Conservation (phyloP, 1,140 invertebrate genomes). For the Pseudomyrmex sp. region DNA sequence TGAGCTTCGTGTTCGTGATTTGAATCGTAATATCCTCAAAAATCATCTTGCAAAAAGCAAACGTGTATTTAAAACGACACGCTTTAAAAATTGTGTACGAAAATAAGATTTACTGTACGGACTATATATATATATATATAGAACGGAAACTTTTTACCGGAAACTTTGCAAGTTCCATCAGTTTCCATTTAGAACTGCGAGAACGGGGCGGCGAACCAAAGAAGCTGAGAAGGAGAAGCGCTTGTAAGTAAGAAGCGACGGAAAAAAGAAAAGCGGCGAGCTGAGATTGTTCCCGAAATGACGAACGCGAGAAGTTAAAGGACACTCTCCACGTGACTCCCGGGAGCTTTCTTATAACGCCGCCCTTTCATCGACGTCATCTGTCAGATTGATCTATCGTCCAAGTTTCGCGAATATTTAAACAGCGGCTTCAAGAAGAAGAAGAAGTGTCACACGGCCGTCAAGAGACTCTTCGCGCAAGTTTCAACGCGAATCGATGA, state of each 20-base stretch:
- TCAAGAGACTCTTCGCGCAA: constrained; percentile 35
- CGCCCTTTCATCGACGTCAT: constrained; percentile 56
- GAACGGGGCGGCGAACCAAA: neutral
- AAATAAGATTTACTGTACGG: neutral
- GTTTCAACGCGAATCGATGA: constrained; percentile 41
- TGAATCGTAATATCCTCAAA: too few relatives aligned
- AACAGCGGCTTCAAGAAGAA: constrained; percentile 6
- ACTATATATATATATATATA: neutral
- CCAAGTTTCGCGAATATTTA: constrained; percentile 54
- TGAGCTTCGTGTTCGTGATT: too few relatives aligned
- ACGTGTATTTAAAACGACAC: too few relatives aligned
- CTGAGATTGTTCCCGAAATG: constrained; percentile 52
- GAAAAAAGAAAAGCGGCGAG: constrained; percentile 27
- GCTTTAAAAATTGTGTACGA: too few relatives aligned
- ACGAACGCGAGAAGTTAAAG: constrained; percentile 47
- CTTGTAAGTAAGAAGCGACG: constrained; percentile 4
- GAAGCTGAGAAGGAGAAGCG: constrained; percentile 9
- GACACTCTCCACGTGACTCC: constrained; percentile 24
- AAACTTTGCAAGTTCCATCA: neutral
- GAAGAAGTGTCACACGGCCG: constrained; percentile 33
- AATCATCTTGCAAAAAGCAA: too few relatives aligned
- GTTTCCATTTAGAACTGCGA: constrained; percentile 13
- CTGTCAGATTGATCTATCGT: constrained; percentile 54
- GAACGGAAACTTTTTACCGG: neutral
- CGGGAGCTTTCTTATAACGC: constrained; percentile 39